phyloP scores from a whole-genome alignment of 2,888 invertebrate species.

The Drosophila subquinaria region DNA sequence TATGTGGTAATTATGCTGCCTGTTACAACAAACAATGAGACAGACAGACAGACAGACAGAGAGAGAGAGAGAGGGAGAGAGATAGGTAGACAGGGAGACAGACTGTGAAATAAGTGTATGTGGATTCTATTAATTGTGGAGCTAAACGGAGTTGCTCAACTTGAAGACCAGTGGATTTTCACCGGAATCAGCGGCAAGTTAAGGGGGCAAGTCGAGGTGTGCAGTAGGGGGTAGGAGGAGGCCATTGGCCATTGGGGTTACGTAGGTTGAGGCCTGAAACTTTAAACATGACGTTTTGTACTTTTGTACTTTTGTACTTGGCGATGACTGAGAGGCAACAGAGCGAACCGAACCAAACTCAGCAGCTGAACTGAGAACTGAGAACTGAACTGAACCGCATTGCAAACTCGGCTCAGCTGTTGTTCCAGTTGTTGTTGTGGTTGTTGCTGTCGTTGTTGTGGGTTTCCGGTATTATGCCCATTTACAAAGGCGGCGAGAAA shows the following conservation, averaged over 20 bases:
- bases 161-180: constrained; percentile 65
- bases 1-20: constrained; percentile 80
- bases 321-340: constrained; percentile 57
- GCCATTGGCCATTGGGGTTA: neutral
- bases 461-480: constrained; percentile 82
- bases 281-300: constrained; percentile 59
- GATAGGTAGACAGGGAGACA: constrained; percentile 19
- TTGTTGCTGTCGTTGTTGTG: constrained; percentile 62
- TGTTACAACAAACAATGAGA: constrained; percentile 62
- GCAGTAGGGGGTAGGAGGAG: neutral
- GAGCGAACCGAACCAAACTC: constrained; percentile 51
- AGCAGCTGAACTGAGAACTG: no score
- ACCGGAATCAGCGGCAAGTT: constrained; percentile 70
- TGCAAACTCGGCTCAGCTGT: no score
- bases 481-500: constrained; percentile 75
- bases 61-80: constrained; percentile 19
- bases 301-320: constrained; percentile 26
- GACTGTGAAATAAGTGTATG: constrained; percentile 55
- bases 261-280: constrained; percentile 18
- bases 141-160: constrained; percentile 67
- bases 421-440: no score
- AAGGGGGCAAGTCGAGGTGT: neutral
- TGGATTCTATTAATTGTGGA: constrained; percentile 75
- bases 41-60: constrained; percentile 27
- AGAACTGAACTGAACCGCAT: no score